Evolutionary conservation across 2,113 vertebrate genomes (phyloP).

Genomic region (Corythaeola cristata): DNA sequence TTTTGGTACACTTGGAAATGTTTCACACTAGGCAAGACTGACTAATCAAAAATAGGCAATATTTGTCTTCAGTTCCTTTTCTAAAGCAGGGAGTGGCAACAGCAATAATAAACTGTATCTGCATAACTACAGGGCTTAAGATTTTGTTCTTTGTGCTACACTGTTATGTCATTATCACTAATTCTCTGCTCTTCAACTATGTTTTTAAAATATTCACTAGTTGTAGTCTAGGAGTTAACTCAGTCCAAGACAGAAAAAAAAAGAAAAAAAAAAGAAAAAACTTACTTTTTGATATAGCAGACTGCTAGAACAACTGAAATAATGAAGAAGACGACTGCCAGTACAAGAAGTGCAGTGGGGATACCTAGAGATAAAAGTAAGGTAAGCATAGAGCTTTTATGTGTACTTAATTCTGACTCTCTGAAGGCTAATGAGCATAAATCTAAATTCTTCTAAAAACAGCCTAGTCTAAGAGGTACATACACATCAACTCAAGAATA

Average conservation of each 20-base stretch:
- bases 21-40: not conserved
- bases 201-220: not conserved
- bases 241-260: not conserved
- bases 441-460: not conserved
- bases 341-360: constrained; percentile 79
- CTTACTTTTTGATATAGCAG: constrained; percentile 85
- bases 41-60: not conserved
- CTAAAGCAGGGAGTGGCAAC: not conserved
- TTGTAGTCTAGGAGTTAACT: not conserved
- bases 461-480: not conserved
- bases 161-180: not conserved
- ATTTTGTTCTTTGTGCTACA: not conserved
- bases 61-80: not conserved
- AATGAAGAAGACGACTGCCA: constrained; percentile 77
- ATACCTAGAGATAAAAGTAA: constrained; percentile 69
- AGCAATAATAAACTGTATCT: not conserved
- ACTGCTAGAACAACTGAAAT: constrained; percentile 73
- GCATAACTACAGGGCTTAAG: not conserved
- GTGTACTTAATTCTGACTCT: not conserved
- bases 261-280: not conserved
- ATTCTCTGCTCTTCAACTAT: not conserved
- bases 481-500: not conserved
- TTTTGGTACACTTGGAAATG: not conserved
- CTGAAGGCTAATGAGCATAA: not conserved
- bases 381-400: not conserved